Evolutionary conservation across 2,113 vertebrate genomes (phyloP).

Genomic region (Halcyon senegalensis): DNA sequence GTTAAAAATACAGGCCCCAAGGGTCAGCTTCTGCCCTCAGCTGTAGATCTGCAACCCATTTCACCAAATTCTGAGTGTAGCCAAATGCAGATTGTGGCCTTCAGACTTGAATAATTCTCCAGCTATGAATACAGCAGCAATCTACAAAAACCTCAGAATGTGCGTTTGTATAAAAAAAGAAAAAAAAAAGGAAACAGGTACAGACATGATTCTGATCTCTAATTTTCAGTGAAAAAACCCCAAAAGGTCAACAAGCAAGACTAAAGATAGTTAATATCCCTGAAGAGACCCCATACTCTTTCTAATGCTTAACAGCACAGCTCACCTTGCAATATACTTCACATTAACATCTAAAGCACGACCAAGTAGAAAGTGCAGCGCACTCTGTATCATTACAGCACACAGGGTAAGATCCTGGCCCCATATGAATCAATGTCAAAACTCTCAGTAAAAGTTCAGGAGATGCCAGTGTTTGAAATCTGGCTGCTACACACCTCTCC

Average conservation of each 20-base stretch:
- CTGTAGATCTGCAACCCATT: neutral
- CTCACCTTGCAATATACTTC: constrained; percentile 3
- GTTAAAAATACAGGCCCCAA: constrained; percentile 8
- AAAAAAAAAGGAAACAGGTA: neutral
- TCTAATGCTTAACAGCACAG: neutral
- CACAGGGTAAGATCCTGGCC: neutral
- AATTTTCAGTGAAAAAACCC: neutral
- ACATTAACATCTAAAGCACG: neutral
- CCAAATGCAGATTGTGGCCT: constrained; percentile 9
- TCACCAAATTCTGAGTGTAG: neutral
- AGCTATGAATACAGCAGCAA: neutral
- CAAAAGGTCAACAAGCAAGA: neutral
- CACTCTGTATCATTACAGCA: neutral
- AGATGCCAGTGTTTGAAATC: neutral
- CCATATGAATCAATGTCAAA: neutral
- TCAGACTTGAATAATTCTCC: neutral
- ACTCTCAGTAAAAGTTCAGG: neutral
- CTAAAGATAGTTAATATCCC: constrained; percentile 35
- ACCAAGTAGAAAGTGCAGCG: constrained; percentile 24
- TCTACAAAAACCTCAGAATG: neutral
- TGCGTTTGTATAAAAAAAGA: neutral
- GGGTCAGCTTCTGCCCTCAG: constrained; percentile 26
- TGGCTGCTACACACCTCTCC: neutral
- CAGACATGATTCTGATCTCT: neutral
- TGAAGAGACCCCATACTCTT: neutral